phyloP scores from a whole-genome alignment of 2,113 vertebrate genomes.

The Alligator mississippiensis region DNA sequence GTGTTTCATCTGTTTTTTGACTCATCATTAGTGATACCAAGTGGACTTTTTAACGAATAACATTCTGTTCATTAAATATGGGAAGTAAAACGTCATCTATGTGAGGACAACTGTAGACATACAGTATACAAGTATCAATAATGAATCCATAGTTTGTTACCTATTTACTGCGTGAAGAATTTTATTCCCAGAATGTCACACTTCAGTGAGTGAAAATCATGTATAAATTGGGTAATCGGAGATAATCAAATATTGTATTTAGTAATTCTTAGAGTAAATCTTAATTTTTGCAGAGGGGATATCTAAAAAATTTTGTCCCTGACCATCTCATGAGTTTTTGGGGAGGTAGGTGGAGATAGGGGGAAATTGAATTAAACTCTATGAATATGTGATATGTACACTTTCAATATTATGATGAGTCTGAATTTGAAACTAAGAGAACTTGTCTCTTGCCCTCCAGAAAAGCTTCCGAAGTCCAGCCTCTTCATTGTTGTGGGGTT shows the following conservation, averaged over 20 bases:
- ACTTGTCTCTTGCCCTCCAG: too few relatives aligned
- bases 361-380: too few relatives aligned
- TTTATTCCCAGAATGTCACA: too few relatives aligned
- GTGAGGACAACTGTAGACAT: accelerated
- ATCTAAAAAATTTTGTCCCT: accelerated
- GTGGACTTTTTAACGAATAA: not conserved
- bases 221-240: too few relatives aligned
- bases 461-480: too few relatives aligned
- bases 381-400: too few relatives aligned
- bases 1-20: accelerated
- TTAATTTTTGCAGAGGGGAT: accelerated
- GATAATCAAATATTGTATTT: accelerated
- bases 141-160: too few relatives aligned
- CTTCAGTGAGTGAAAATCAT: not conserved
- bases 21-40: conserved; percentile 35
- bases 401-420: too few relatives aligned
- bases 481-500: too few relatives aligned
- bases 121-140: too few relatives aligned
- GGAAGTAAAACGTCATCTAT: accelerated
- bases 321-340: accelerated
- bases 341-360: not conserved
- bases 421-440: too few relatives aligned
- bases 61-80: accelerated
- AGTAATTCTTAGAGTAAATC: accelerated
- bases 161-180: too few relatives aligned